Evolutionary conservation across 2,888 invertebrate genomes (phyloP), one percentile per base, ranked within the genome.

Genomic region (Oligia latruncula): DNA sequence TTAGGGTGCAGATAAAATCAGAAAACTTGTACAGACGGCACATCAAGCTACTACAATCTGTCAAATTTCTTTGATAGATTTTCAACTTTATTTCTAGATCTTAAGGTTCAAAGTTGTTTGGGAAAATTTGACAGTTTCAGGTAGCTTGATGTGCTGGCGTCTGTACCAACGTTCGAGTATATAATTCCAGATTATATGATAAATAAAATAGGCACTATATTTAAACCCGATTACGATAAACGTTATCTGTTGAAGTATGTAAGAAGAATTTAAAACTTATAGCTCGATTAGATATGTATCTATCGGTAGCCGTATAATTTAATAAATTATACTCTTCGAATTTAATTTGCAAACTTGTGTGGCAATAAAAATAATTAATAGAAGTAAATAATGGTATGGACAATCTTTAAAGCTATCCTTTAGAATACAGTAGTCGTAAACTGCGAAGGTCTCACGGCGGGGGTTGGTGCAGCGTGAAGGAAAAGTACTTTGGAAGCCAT

Each of bases 401-500:
- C 29, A 29, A 67, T 43, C 60, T 82, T 74, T 58, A 72, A n/a
- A 77, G 58, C 62, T 70, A 77, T 64, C 40, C 23, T 76, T 78
- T 65, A 43, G 65, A 46, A 43, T 62, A 46, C 55, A 75, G 52
- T 15, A 70, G 46, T 70, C 58, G 23, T 80, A 84, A 85, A 84
- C n/a, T 55, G 55, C 40, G 20, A 71, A 40, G 77, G n/a, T 80
- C 60, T 80, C 87, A 85, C 85, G 55, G 80, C 46, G 81, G 84
- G 74, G 84, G 70, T 86, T 62, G 52, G 52, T 78, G 65, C 86
- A 82, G 88, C 86, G 85, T 84, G 83, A 87, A 88, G 87, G 80
- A 78, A 88, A 84, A 76, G 84, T 87, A 83, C 80, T 76, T 75
- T 81, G 77, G 80, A 81, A 82, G 75, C 81, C 86, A 92, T 91